Percentiles rank a stretch among this genome's conserved stretches.
Evolutionary conservation across 1,140 invertebrate species (phyloP).

Genomic region (Cyclina sinensis): DNA sequence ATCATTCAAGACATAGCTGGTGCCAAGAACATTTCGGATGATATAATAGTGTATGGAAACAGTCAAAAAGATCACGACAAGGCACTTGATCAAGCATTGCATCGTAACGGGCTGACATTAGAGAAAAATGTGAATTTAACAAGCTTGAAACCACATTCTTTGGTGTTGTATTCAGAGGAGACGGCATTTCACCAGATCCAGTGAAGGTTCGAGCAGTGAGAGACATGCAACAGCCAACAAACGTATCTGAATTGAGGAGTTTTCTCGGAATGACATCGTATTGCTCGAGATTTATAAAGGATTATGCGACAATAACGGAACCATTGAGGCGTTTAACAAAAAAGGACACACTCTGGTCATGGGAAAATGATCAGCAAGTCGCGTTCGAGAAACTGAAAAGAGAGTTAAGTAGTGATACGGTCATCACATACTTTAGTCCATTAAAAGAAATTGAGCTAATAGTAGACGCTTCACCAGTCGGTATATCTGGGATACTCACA

Average conservation of each 20-base stretch:
- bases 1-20: slow-evolving; percentile 44
- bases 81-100: slow-evolving; percentile 58
- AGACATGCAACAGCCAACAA: slow-evolving; percentile 50
- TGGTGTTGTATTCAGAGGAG: slow-evolving; percentile 62
- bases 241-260: slow-evolving; percentile 46
- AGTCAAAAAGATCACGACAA: slow-evolving; percentile 75
- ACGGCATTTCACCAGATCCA: slow-evolving; percentile 69
- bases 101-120: too few relatives aligned
- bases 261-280: too few relatives aligned
- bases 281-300: too few relatives aligned
- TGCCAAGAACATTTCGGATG: slow-evolving; percentile 70
- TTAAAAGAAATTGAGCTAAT: too few relatives aligned
- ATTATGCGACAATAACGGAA: too few relatives aligned
- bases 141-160: slow-evolving; percentile 74
- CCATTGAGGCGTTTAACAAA: slow-evolving; percentile 71
- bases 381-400: slow-evolving; percentile 2
- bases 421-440: slow-evolving; percentile 68
- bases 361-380: slow-evolving; percentile 12
- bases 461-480: too few relatives aligned
- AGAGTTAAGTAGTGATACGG: slow-evolving; percentile 50
- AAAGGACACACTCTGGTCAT: slow-evolving; percentile 23
- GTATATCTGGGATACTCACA: too few relatives aligned
- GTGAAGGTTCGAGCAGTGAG: too few relatives aligned
- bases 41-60: too few relatives aligned
- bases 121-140: too few relatives aligned